A percentile compares a stretch with the other conserved stretches of the same genome.
phyloP scores from a whole-genome alignment of 2,797 vertebrate genomes.

The Gorsachius magnificus region DNA sequence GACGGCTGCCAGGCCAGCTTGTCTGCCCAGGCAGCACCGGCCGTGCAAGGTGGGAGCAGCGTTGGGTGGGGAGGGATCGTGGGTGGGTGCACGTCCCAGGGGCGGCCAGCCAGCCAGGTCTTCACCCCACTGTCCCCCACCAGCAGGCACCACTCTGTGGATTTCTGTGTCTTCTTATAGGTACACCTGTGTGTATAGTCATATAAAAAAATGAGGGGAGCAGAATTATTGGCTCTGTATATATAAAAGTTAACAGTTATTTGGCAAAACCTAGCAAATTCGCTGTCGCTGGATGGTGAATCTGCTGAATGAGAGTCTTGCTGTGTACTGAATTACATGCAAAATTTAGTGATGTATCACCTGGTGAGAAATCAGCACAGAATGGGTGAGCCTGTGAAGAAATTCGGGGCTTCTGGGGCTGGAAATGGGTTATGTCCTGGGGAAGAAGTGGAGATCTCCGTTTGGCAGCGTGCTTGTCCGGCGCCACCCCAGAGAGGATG shows the following conservation, averaged over 20 bases:
- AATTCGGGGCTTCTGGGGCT: not conserved
- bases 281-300: accelerated
- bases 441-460: not conserved
- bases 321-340: not conserved
- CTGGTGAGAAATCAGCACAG: not conserved
- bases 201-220: not conserved
- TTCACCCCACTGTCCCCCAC: not conserved
- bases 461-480: accelerated
- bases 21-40: not conserved
- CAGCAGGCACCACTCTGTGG: accelerated
- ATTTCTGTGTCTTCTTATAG: not conserved
- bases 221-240: not conserved
- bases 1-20: accelerated
- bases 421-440: not conserved
- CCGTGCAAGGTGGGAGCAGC: not conserved
- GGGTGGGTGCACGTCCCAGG: too few relatives aligned
- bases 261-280: not conserved
- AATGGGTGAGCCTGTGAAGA: not conserved
- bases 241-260: not conserved
- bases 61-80: not conserved
- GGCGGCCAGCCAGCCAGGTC: not conserved
- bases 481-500: not conserved
- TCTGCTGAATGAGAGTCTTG: not conserved
- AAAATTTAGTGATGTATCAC: too few relatives aligned
- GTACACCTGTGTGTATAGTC: accelerated